Conservation (phyloP, 1,140 invertebrate species). For the Dendroctonus valens region DNA sequence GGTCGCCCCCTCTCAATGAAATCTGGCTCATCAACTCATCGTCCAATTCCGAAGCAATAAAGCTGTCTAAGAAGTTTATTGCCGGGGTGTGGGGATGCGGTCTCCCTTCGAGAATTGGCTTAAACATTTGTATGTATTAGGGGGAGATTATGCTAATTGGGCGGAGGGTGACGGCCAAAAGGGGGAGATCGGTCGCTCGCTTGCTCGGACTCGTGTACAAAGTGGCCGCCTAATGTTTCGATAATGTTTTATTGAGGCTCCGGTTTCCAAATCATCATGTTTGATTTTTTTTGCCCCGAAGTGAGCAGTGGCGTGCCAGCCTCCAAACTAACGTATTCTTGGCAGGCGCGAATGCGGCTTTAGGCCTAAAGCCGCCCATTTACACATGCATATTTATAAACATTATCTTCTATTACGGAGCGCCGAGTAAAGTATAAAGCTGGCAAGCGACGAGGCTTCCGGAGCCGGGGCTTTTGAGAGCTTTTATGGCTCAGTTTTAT, state of each 20-base stretch:
- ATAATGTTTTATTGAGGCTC: too few species aligned
- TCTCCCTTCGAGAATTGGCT: slow-evolving; percentile 19
- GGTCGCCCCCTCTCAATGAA: slow-evolving; percentile 1
- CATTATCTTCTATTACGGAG: slow-evolving; percentile 51
- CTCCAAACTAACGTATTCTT: slow-evolving; percentile 39
- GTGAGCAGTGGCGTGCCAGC: slow-evolving; percentile 2
- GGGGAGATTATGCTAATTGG: slow-evolving; percentile 17
- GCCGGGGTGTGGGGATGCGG: slow-evolving; percentile 20
- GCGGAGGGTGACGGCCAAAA: not conserved
- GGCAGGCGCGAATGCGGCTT: slow-evolving; percentile 36
- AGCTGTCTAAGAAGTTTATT: slow-evolving; percentile 23
- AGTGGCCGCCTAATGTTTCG: too few species aligned
- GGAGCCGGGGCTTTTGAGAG: slow-evolving; percentile 47
- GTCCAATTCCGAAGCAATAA: slow-evolving; percentile 22
- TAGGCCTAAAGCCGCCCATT: slow-evolving; percentile 46
- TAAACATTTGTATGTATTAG: slow-evolving; percentile 19
- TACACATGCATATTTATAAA: slow-evolving; percentile 52
- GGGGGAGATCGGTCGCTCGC: too few species aligned
- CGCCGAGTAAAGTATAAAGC: slow-evolving; percentile 46
- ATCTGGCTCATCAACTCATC: slow-evolving; percentile 16
- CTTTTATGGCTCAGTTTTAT: slow-evolving; percentile 51
- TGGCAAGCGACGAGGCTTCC: slow-evolving; percentile 43
- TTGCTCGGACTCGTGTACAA: too few species aligned
- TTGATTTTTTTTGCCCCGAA: too few species aligned
- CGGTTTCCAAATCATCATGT: too few species aligned